These are phyloP conservation scores for Drosophila repleta DNA, from an alignment of 1,140 invertebrate genomes.

Conservation along the genomic window DNA sequence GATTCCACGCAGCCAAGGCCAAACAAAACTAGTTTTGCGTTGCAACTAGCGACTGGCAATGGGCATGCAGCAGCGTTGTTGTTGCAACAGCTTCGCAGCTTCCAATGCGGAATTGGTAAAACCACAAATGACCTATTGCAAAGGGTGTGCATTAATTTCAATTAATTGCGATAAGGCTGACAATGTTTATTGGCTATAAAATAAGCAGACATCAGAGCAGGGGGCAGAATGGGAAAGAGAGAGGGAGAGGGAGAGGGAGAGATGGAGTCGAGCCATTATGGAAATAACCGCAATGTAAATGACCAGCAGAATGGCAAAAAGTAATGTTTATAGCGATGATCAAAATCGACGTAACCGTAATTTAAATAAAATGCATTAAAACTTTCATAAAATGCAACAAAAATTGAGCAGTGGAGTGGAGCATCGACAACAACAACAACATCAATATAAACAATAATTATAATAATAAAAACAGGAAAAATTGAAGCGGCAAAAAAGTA, in stretches of 20 bases:
- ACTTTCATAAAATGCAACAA: slow-evolving; percentile 46
- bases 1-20: too few relatives aligned
- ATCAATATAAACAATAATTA: slow-evolving; percentile 61
- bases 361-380: slow-evolving; percentile 80
- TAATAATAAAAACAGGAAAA: slow-evolving; percentile 38
- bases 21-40: too few relatives aligned
- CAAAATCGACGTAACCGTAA: slow-evolving; percentile 61
- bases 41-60: neutral
- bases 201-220: slow-evolving; percentile 40
- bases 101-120: slow-evolving; percentile 9
- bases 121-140: slow-evolving; percentile 52
- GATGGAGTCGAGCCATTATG: slow-evolving; percentile 5
- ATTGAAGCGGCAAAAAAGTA: slow-evolving; percentile 34
- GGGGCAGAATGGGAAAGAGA: neutral
- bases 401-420: slow-evolving; percentile 12
- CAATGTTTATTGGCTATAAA: slow-evolving; percentile 73
- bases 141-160: slow-evolving; percentile 59
- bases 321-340: slow-evolving; percentile 53
- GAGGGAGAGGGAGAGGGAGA: neutral
- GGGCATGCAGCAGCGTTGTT: slow-evolving; percentile 24
- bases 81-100: slow-evolving; percentile 4
- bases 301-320: slow-evolving; percentile 46
- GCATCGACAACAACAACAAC: slow-evolving; percentile 29
- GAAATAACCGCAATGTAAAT: slow-evolving; percentile 45
- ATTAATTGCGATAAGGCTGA: slow-evolving; percentile 70